Evolutionary conservation across 2,113 vertebrate genomes (phyloP).

Genomic region (Heliornis fulica): DNA sequence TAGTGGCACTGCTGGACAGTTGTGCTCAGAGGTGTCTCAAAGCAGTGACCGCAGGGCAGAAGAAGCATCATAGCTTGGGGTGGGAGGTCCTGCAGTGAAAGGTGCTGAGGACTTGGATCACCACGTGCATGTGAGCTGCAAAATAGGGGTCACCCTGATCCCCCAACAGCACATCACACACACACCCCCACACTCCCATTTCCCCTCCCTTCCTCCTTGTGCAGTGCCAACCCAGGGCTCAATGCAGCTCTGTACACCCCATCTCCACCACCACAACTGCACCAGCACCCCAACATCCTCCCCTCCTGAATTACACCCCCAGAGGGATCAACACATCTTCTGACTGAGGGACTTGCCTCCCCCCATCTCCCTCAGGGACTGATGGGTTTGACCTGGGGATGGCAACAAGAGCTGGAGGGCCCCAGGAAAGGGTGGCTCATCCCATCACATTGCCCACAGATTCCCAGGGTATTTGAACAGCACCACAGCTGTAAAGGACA

Average conservation of each 20-base stretch:
- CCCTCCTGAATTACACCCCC: neutral
- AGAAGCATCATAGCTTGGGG: neutral
- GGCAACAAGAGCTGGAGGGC: neutral
- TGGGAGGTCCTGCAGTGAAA: neutral
- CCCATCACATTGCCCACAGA: neutral
- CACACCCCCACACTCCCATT: too few relatives aligned
- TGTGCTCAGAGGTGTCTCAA: neutral
- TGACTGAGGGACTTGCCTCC: neutral
- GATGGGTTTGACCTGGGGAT: neutral
- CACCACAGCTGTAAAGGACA: neutral
- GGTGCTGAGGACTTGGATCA: neutral
- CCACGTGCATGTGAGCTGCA: neutral
- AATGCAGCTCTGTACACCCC: rapidly evolving
- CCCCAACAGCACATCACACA: too few relatives aligned
- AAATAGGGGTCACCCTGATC: too few relatives aligned
- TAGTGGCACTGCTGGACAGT: neutral
- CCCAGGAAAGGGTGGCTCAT: neutral
- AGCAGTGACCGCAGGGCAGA: neutral
- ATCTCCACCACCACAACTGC: neutral
- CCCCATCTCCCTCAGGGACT: rapidly evolving
- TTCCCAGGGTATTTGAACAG: neutral
- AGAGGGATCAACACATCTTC: rapidly evolving
- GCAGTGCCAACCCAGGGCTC: rapidly evolving
- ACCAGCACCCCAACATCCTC: neutral
- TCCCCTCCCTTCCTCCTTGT: neutral